Evolutionary conservation across 2,888 invertebrate species (phyloP).

Genomic region (Blastobasis adustella): DNA sequence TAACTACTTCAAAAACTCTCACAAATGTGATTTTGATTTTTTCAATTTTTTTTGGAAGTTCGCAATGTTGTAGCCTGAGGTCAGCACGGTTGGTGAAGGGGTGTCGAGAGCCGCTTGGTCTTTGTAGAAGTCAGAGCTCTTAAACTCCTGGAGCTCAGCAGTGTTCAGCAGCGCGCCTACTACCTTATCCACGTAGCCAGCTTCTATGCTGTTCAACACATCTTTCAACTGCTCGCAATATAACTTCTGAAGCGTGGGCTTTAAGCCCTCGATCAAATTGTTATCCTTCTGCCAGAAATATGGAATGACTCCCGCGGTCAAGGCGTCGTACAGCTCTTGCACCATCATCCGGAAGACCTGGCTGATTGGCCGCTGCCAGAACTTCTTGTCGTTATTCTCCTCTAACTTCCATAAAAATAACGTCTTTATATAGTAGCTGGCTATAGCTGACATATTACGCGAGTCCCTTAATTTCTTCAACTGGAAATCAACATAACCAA

Average conservation of each 20-base stretch:
- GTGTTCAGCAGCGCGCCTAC: slow-evolving; percentile 32
- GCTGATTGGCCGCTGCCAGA: slow-evolving; percentile 48
- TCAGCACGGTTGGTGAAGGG: too few relatives aligned
- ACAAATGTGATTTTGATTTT: too few relatives aligned
- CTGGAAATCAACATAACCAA: slow-evolving; percentile 23
- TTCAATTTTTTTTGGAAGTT: too few relatives aligned
- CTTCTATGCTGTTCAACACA: slow-evolving; percentile 47
- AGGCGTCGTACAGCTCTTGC: slow-evolving; percentile 36
- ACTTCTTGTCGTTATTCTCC: slow-evolving; percentile 36
- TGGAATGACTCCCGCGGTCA: slow-evolving; percentile 38
- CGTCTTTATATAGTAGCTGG: slow-evolving; percentile 76
- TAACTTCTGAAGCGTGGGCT: slow-evolving; percentile 30
- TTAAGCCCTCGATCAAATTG: slow-evolving; percentile 49
- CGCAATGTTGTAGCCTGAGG: too few relatives aligned
- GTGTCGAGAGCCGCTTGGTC: slow-evolving; percentile 14
- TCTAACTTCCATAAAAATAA: slow-evolving; percentile 61
- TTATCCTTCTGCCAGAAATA: slow-evolving; percentile 54
- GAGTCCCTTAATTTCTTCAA: slow-evolving; percentile 69
- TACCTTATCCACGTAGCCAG: slow-evolving; percentile 40
- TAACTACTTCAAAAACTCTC: too few relatives aligned
- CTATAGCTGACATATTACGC: slow-evolving; percentile 51
- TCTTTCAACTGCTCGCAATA: slow-evolving; percentile 46
- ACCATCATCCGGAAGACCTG: slow-evolving; percentile 47
- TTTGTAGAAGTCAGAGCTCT: slow-evolving; percentile 39
- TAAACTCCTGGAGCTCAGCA: slow-evolving; percentile 39